Evolutionary conservation across 1,140 invertebrate genomes (phyloP).

Genomic region (Drosophila athabasca): DNA sequence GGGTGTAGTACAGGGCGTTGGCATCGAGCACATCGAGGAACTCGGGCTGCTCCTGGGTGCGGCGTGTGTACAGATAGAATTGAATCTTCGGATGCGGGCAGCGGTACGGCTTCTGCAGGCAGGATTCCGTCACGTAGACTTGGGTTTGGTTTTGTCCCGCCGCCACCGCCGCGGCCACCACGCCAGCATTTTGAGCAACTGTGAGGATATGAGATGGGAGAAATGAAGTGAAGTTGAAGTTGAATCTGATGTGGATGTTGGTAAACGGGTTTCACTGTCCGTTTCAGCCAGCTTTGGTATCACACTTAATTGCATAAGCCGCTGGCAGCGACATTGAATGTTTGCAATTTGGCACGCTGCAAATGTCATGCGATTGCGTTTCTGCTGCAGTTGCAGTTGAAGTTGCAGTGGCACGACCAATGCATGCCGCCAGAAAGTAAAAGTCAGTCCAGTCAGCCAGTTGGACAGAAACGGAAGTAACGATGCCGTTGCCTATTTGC

Average conservation of each 20-base stretch:
- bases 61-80: slow-evolving; percentile 92
- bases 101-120: slow-evolving; percentile 90
- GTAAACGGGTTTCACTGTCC: slow-evolving; percentile 51
- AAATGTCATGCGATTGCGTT: slow-evolving; percentile 71
- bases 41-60: slow-evolving; percentile 89
- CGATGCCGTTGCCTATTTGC: slow-evolving; percentile 10
- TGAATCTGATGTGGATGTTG: slow-evolving; percentile 29
- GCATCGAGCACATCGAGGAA: slow-evolving; percentile 88
- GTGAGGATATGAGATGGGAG: slow-evolving; percentile 18
- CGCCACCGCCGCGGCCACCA: slow-evolving; percentile 64
- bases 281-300: slow-evolving; percentile 12
- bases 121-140: slow-evolving; percentile 91
- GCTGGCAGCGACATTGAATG: slow-evolving; percentile 70
- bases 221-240: slow-evolving; percentile 11
- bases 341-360: slow-evolving; percentile 62
- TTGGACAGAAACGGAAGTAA: slow-evolving; percentile 65
- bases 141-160: slow-evolving; percentile 71
- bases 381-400: slow-evolving; percentile 32
- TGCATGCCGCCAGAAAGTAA: slow-evolving; percentile 58
- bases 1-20: slow-evolving; percentile 88
- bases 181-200: slow-evolving; percentile 68
- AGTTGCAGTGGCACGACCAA: slow-evolving; percentile 11
- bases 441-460: slow-evolving; percentile 40
- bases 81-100: slow-evolving; percentile 93
- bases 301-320: slow-evolving; percentile 61